Evolutionary conservation across 1,140 invertebrate genomes (phyloP), one percentile per base, ranked within the genome.

Genomic region (Drosophila funebris): DNA sequence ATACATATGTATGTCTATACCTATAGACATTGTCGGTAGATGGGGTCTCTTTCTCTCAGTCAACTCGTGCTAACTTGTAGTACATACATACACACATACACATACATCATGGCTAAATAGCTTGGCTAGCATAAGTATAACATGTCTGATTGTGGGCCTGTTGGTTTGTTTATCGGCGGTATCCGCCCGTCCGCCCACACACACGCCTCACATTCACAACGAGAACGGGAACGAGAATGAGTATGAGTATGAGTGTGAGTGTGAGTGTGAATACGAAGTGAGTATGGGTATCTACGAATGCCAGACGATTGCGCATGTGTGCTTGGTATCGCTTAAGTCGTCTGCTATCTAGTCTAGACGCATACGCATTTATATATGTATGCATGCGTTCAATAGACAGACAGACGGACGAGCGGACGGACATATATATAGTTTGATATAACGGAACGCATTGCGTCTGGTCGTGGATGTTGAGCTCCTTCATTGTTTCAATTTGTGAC

Each of bases 301-400:
- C 68, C 61, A 71, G 68, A 71, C 68, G 68, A 48, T 71, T 77
- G 81, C 81, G 74, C 82, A 85, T 85, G 69, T 85, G 70, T 87
- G 82, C 64, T 87, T 77, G 78, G 22, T 85, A 82, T 88, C 78
- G 81, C 83, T 87, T 88, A 88, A 88, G 79, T 89, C 75, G 84
- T 89, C 84, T 89, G 78, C 85, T 89, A 82, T 89, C 78, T 85
- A 70, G 85, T 89, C 84, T 90, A 84, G 84, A 82, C 84, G 69
- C 67, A 73, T 76, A 72, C 74, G 57, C 72, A 60, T 52, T 41
- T 43, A 14, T 60, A 43, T 53, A 31, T 62, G 43, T 33, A 58
- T 60, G 46, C 29, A 13, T 27, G 22, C 29, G 24, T 33, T 5
- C 37, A 44, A 43, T 27, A 27, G 14, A 13, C 29, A 9, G 20